phyloP scores from a whole-genome alignment of 2,113 vertebrate species.

The Alectura lathami region DNA sequence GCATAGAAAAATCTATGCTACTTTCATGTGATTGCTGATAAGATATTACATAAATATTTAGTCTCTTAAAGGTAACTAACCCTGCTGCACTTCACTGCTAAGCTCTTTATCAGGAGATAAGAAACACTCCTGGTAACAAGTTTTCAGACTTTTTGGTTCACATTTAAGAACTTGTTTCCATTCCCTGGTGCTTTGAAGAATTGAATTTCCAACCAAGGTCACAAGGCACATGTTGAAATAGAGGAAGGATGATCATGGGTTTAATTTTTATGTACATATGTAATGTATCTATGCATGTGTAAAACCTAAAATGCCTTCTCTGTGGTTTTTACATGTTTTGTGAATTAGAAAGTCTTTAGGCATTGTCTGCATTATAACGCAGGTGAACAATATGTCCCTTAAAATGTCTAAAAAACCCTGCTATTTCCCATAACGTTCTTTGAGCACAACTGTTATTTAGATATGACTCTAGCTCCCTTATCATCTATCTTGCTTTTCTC shows the following conservation, averaged over 20 bases:
- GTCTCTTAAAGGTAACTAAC: background rate
- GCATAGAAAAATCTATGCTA: constrained; percentile 17
- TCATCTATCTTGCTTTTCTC: background rate
- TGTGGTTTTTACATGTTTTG: background rate
- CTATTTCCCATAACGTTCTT: background rate
- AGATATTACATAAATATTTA: constrained; percentile 5
- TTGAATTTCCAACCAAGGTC: background rate
- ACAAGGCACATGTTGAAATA: background rate
- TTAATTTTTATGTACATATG: background rate
- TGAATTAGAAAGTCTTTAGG: background rate
- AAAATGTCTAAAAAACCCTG: background rate
- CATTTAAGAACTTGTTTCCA: background rate
- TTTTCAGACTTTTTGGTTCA: background rate
- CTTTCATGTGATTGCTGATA: background rate
- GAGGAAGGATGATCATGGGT: background rate
- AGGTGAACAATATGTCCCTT: background rate
- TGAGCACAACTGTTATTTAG: background rate
- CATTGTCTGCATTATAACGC: background rate
- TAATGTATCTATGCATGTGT: background rate
- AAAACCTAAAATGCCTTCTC: background rate
- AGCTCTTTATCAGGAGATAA: background rate
- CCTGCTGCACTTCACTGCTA: background rate
- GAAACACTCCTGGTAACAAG: background rate
- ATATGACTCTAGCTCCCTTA: background rate
- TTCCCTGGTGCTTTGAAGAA: background rate